Evolutionary conservation across 2,888 invertebrate genomes (phyloP), one percentile per base, ranked within the genome.

Genomic region (Dermolepida albohirtum): DNA sequence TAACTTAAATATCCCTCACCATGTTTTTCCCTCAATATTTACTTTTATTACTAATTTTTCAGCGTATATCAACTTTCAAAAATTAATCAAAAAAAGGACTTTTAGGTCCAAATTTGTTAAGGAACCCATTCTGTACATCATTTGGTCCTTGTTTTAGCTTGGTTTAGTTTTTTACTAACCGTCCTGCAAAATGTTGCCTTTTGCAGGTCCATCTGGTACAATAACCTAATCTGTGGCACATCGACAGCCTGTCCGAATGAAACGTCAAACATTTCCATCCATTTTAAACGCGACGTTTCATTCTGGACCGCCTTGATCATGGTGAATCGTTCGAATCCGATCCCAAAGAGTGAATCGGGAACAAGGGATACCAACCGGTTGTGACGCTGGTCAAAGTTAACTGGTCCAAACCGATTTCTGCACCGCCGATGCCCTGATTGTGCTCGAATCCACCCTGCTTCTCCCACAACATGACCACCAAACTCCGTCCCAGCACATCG

Each of bases 391-490:
- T 90, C 71, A 95, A 87, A 52, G 92, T 89, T 67, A 96, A 85
- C 77, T 90, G 89, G 82, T 95, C 94, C 72, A 97, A 87, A 73
- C 92, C 89, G 72, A 97, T 90, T 83, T 96, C 94, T 0, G 91
- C 93, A 51, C 95, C 95, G 10, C 96, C 96, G 47, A 96, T 85
- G 4, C 87, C 87, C 75, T 86, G 86, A 72, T 95, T 95, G 82
- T 94, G 94, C 79, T 94, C 94, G 82, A 94, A 94, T 2, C 93
- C 93, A 69, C 93, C 92, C 80, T 94, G 93, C 69, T 93, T 89
- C 79, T 96, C 95, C 96, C 96, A 97, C 55, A 97, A 88, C 92
- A 95, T 95, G 64, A 96, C 94, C 74, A 96, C 90, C 73, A 96
- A 87, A 71, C 92, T 92, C 66, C 96, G 89, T 0, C 92, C 92